Evolutionary conservation across 2,113 vertebrate genomes (phyloP).

Genomic region (Oncorhynchus mykiss): DNA sequence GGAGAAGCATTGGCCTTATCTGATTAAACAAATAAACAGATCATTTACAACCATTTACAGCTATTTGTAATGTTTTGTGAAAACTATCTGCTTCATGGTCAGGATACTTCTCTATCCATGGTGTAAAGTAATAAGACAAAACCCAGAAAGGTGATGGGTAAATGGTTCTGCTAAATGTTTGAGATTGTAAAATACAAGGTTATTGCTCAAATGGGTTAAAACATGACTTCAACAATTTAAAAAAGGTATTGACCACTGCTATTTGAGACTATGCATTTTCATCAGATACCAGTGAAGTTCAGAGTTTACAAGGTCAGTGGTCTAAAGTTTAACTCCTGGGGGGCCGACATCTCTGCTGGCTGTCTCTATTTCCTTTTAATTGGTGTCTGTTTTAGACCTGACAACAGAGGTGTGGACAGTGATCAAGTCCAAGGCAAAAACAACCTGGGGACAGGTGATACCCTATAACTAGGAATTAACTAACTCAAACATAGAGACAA

Average conservation of each 20-base stretch:
- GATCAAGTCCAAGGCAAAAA: too few species aligned
- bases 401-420: neutral
- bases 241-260: too few species aligned
- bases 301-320: neutral
- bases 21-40: conserved; percentile 25
- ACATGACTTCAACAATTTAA: too few species aligned
- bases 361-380: neutral
- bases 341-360: neutral
- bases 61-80: too few species aligned
- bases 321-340: neutral
- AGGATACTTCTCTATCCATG: neutral
- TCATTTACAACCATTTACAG: neutral
- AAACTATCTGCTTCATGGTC: neutral
- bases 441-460: too few species aligned
- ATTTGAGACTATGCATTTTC: too few species aligned
- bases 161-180: neutral
- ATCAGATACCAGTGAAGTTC: too few species aligned
- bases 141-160: neutral
- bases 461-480: neutral
- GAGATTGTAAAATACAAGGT: neutral
- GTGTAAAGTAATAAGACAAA: neutral
- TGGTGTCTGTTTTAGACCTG: neutral
- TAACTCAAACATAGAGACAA: neutral
- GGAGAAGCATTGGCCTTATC: conserved; percentile 55
- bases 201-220: too few species aligned